Conservation (phyloP, 2,797 vertebrate genomes). For the Crenuchus spilurus region DNA sequence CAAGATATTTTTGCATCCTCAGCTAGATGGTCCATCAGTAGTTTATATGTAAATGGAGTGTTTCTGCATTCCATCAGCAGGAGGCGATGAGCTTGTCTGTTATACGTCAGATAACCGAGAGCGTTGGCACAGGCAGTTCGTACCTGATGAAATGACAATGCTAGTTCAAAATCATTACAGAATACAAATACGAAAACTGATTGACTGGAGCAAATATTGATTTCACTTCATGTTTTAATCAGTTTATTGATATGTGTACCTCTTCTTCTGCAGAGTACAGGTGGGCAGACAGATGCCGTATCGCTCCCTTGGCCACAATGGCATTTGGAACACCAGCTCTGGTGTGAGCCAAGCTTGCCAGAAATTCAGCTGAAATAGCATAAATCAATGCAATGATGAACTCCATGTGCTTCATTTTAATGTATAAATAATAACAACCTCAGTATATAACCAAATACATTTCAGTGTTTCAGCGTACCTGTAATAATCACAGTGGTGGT, state of each 20-base stretch:
- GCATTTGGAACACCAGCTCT: conserved; percentile 75
- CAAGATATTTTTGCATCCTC: conserved; percentile 73
- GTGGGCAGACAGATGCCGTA: conserved; percentile 72
- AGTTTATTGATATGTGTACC: conserved; percentile 70
- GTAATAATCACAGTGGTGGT: conserved; percentile 64
- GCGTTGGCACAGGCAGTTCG: conserved; percentile 70
- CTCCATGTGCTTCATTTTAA: neutral
- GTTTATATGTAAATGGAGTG: conserved; percentile 68
- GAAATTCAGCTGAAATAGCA: conserved; percentile 68
- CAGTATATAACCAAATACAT: too few species aligned
- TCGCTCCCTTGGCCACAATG: conserved; percentile 70
- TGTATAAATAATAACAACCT: neutral
- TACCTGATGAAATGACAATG: conserved; percentile 61
- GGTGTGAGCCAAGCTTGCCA: conserved; percentile 74
- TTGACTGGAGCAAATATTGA: neutral
- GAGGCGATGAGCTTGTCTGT: conserved; percentile 72
- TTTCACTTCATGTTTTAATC: neutral
- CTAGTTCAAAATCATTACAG: neutral
- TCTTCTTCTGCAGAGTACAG: conserved; percentile 73
- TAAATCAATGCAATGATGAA: neutral
- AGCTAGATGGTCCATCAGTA: conserved; percentile 68
- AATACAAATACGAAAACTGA: neutral
- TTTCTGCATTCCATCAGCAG: conserved; percentile 76
- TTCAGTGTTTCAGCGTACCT: conserved; percentile 61
- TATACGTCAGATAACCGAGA: conserved; percentile 78